Conservation (phyloP, 2,888 invertebrate genomes). For the Julus scandinavius region DNA sequence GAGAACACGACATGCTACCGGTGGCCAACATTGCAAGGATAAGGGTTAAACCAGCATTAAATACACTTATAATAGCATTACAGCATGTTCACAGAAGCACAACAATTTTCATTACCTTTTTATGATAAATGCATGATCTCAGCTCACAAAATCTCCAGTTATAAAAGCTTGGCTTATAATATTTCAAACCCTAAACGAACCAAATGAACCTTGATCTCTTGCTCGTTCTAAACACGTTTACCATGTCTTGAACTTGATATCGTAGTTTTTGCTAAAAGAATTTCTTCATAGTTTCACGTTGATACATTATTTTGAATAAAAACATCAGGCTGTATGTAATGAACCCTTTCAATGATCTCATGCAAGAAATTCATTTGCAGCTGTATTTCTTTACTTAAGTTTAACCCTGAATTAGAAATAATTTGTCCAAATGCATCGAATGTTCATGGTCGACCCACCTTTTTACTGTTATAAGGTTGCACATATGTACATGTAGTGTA, state of each 20-base stretch:
- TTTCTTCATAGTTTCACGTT: neutral
- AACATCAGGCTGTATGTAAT: neutral
- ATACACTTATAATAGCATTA: neutral
- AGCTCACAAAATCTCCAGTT: neutral
- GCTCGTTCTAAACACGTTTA: neutral
- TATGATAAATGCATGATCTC: conserved; percentile 40
- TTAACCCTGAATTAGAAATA: neutral
- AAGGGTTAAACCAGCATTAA: conserved; percentile 12
- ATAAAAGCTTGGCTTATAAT: neutral
- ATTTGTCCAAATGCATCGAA: neutral
- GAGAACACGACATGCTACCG: neutral
- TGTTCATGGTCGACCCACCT: neutral
- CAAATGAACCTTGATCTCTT: conserved; percentile 1
- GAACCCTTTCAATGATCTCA: neutral
- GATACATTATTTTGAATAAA: neutral
- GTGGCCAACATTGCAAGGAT: neutral
- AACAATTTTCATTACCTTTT: neutral
- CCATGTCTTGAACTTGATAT: neutral
- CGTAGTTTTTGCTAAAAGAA: neutral
- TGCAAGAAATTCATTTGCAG: conserved; percentile 1
- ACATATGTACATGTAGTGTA: neutral
- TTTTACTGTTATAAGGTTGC: neutral
- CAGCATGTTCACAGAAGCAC: conserved; percentile 13
- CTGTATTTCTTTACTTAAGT: neutral
- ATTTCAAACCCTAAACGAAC: neutral